Evolutionary conservation across 92 coral and sea anemone genomes (phyloP).

Genomic region (Porites cylindrica): DNA sequence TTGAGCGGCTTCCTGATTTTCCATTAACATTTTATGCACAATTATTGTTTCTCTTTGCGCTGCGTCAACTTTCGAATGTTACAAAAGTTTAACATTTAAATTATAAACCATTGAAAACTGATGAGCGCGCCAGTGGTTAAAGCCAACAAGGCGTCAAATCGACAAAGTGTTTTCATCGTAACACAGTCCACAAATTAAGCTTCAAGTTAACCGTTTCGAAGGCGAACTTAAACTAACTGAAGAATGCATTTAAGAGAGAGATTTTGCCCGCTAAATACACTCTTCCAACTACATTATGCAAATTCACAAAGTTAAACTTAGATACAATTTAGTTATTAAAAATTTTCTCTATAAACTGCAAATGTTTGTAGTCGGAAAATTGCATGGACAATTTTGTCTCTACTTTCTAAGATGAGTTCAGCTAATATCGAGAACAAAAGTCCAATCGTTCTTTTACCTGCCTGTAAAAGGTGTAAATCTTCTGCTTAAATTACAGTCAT

Average conservation of each 20-base stretch:
- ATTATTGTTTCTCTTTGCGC: slow-evolving; percentile 12
- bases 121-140: slow-evolving; percentile 15
- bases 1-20: neutral
- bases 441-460: slow-evolving; percentile 14
- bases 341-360: slow-evolving; percentile 11
- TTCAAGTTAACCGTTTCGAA: slow-evolving; percentile 26
- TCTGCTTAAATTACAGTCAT: slow-evolving; percentile 40
- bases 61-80: slow-evolving; percentile 34
- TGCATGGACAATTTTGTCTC: neutral
- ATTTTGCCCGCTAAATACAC: slow-evolving; percentile 50
- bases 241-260: slow-evolving; percentile 41
- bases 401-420: neutral
- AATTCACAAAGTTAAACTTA: slow-evolving; percentile 31
- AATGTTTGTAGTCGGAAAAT: neutral
- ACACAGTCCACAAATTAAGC: slow-evolving; percentile 19
- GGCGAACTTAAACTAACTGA: slow-evolving; percentile 27
- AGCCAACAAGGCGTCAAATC: slow-evolving; percentile 25
- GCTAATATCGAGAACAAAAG: neutral
- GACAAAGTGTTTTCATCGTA: neutral
- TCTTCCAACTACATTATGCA: slow-evolving; percentile 52
- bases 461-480: slow-evolving; percentile 40
- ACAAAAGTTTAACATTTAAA: slow-evolving; percentile 36
- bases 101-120: slow-evolving; percentile 27
- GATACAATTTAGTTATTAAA: slow-evolving; percentile 15
- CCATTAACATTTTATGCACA: slow-evolving; percentile 23